Conservation (phyloP, 2,113 vertebrate genomes). For the Garra rufa region DNA sequence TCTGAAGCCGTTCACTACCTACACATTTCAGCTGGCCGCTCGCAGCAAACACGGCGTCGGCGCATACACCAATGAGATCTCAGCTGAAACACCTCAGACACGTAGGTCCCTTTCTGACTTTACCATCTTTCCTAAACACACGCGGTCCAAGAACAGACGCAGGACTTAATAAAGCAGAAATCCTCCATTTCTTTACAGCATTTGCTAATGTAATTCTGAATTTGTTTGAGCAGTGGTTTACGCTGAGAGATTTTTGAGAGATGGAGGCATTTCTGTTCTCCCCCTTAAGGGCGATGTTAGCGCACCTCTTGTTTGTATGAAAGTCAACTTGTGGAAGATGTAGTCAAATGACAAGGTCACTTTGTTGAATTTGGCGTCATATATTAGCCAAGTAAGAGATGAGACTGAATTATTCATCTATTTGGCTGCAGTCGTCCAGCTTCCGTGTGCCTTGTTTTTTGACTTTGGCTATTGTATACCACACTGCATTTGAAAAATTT, state of each 20-base stretch:
- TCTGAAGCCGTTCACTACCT: slow-evolving; percentile 93
- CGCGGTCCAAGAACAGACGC: neutral
- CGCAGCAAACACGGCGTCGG: slow-evolving; percentile 94
- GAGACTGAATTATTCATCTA: slow-evolving; percentile 46
- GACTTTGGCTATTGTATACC: slow-evolving; percentile 30
- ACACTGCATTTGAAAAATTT: slow-evolving; percentile 33
- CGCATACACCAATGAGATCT: slow-evolving; percentile 95
- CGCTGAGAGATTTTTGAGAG: slow-evolving; percentile 69
- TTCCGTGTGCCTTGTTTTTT: slow-evolving; percentile 45
- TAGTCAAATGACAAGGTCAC: slow-evolving; percentile 73
- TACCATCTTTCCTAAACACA: slow-evolving; percentile 20
- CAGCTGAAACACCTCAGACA: slow-evolving; percentile 97
- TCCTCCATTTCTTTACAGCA: slow-evolving; percentile 30
- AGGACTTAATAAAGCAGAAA: neutral
- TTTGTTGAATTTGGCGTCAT: slow-evolving; percentile 33
- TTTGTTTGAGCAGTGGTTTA: slow-evolving; percentile 24
- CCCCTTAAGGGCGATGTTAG: slow-evolving; percentile 40
- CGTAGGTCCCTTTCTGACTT: slow-evolving; percentile 92
- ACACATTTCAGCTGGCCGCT: slow-evolving; percentile 93
- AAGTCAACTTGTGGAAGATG: slow-evolving; percentile 20
- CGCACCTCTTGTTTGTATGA: slow-evolving; percentile 48
- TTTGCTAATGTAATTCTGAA: neutral
- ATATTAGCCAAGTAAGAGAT: slow-evolving; percentile 54
- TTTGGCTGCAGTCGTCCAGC: neutral
- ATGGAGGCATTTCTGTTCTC: slow-evolving; percentile 59